phyloP scores from a whole-genome alignment of 2,113 vertebrate genomes.

The Zapus hudsonius region DNA sequence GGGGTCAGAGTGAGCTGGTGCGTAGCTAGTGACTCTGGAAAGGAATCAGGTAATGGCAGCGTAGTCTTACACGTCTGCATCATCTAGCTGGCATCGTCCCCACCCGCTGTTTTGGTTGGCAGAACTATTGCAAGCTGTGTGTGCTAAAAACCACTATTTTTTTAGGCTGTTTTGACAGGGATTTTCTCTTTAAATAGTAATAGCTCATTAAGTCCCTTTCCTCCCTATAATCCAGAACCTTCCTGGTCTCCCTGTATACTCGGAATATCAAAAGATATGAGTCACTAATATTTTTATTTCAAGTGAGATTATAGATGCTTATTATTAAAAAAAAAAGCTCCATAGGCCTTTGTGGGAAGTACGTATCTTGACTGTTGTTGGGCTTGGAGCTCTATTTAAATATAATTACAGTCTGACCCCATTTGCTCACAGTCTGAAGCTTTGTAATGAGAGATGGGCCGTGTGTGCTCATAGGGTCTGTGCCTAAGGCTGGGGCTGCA shows the following conservation, averaged over 20 bases:
- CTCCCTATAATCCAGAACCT: neutral
- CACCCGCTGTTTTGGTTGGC: constrained; percentile 68
- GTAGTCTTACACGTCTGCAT: rapidly evolving
- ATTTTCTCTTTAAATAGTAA: constrained; percentile 68
- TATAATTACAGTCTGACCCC: constrained; percentile 1
- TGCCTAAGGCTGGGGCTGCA: neutral
- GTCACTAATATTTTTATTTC: constrained; percentile 39
- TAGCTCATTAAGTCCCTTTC: constrained; percentile 46
- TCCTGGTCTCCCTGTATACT: neutral
- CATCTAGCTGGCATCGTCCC: constrained; percentile 63
- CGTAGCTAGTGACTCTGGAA: neutral
- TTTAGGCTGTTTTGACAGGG: constrained; percentile 71
- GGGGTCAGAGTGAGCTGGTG: neutral
- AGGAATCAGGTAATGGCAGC: neutral
- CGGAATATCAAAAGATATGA: constrained; percentile 31
- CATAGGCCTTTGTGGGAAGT: neutral
- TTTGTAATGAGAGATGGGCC: neutral
- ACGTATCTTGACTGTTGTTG: neutral
- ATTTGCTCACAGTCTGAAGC: neutral
- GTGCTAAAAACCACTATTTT: constrained; percentile 43
- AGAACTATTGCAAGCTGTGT: constrained; percentile 39
- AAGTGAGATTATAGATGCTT: neutral
- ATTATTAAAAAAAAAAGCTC: neutral
- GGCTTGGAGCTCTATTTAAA: neutral
- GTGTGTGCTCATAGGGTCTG: neutral